Base-by-base conservation (phyloP, 2,797 vertebrate species). In the Threskiornis aethiopicus region DNA sequence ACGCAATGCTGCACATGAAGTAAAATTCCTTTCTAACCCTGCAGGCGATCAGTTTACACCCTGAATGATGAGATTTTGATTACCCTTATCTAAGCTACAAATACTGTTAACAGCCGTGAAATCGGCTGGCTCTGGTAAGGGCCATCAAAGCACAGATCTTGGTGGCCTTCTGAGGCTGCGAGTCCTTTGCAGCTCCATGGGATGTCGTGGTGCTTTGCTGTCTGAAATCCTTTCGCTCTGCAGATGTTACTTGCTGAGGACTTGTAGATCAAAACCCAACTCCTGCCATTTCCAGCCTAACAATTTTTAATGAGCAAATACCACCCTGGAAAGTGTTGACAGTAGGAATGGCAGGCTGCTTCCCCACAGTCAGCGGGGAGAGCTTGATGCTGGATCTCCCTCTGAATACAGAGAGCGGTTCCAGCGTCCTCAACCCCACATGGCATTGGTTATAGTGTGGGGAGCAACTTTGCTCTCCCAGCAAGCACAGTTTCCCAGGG, bases 41-140 rank as follows among this genome's bases (percentile, higher is more conserved):
- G 76, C 92, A 95, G 97, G 96, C 86, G 15, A 96, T 95, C 96
- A 83, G 87, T 96, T 96, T 96, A 84, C 93, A 35, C 93, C 93
- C 90, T 87, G 90, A 97, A 97, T 97, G 76, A 96, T 94, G 95
- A 84, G 93, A 86, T 93, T 97, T 97, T 97, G 94, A 97, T 97
- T 97, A 64, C 84, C 66, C 89, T 96, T 97, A 96, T 96, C 95
- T 96, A 47, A 89, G n/a, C 54, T 96, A 65, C 86, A 71, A 82
- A 93, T 95, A 90, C 82, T 87, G 87, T 83, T 42, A 84, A 41
- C 7, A 29, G 89, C 58, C 2, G 16, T 67, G 77, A 57, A 93
- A 91, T 89, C 57, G 22, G 91, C 91, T 84, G 41, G 52, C 79
- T 58, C 65, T 93, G 91, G 86, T 76, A 35, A 66, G 87, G 55